Evolutionary conservation across 2,113 vertebrate genomes (phyloP).

Genomic region (Grammatotria lemairii): DNA sequence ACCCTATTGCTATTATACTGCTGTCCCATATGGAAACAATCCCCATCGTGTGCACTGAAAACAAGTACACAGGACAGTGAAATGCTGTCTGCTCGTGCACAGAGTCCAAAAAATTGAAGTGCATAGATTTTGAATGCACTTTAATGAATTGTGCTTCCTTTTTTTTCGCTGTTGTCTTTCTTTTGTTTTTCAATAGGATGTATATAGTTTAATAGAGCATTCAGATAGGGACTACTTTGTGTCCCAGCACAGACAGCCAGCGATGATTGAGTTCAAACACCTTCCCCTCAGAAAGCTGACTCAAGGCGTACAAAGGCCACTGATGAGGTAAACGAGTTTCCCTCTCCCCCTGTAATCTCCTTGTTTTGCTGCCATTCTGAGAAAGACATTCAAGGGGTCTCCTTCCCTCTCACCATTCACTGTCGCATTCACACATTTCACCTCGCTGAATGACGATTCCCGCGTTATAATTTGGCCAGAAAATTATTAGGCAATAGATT

Average conservation of each 20-base stretch:
- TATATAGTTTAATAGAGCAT: background rate
- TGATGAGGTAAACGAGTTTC: conserved; percentile 43
- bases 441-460: conserved; percentile 41
- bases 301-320: conserved; percentile 47
- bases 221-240: background rate
- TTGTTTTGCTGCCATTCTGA: conserved; percentile 34
- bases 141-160: background rate
- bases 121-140: background rate
- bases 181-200: background rate
- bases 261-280: conserved; percentile 32
- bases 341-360: conserved; percentile 38
- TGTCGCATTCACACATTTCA: conserved; percentile 2
- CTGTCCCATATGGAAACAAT: conserved; percentile 54
- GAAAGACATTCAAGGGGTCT: background rate
- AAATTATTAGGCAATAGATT: conserved; percentile 62
- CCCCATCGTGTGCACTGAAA: background rate
- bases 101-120: background rate
- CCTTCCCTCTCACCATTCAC: background rate
- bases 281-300: conserved; percentile 34
- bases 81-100: background rate
- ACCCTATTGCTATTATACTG: conserved; percentile 30
- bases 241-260: background rate
- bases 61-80: background rate
- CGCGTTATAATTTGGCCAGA: conserved; percentile 58
- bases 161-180: background rate